These are phyloP conservation scores for Menidia beryllina DNA, from an alignment of 2,113 vertebrate species.

Conservation along the genomic window DNA sequence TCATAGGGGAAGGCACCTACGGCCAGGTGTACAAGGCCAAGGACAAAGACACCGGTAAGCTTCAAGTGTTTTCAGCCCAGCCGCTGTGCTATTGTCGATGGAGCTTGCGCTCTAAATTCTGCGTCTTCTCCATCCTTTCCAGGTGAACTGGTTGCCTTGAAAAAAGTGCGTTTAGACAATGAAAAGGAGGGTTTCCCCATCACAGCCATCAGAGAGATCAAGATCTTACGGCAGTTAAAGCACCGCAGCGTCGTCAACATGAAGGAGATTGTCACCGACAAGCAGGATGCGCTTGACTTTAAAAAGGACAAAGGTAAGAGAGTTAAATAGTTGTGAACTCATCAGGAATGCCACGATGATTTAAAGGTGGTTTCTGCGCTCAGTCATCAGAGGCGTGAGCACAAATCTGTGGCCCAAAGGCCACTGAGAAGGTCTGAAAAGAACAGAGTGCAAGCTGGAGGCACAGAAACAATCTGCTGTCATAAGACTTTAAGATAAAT, in stretches of 20 bases:
- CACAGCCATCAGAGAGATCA: slow-evolving; percentile 97
- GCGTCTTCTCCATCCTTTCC: not conserved
- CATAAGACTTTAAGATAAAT: no score
- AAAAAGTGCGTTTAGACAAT: slow-evolving; percentile 97
- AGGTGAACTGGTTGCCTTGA: slow-evolving; percentile 96
- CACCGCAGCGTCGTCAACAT: slow-evolving; percentile 98
- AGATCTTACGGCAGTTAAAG: slow-evolving; percentile 96
- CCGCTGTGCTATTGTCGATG: not conserved
- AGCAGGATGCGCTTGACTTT: slow-evolving; percentile 98
- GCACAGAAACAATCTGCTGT: no score
- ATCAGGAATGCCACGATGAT: not conserved
- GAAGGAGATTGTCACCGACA: slow-evolving; percentile 99
- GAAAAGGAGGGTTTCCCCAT: slow-evolving; percentile 99
- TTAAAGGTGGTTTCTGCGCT: no score
- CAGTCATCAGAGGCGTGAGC: no score
- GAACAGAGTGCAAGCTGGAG: no score
- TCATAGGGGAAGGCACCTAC: slow-evolving; percentile 97
- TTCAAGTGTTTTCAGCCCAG: not conserved
- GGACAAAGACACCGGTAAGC: slow-evolving; percentile 96
- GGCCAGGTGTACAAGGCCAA: slow-evolving; percentile 99
- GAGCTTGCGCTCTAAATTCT: not conserved
- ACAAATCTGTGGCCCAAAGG: no score
- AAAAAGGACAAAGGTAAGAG: slow-evolving; percentile 97
- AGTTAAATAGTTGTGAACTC: not conserved
- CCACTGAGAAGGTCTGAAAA: no score